Base-by-base conservation (phyloP, 2,888 invertebrate genomes). In the Myopa testacea region DNA sequence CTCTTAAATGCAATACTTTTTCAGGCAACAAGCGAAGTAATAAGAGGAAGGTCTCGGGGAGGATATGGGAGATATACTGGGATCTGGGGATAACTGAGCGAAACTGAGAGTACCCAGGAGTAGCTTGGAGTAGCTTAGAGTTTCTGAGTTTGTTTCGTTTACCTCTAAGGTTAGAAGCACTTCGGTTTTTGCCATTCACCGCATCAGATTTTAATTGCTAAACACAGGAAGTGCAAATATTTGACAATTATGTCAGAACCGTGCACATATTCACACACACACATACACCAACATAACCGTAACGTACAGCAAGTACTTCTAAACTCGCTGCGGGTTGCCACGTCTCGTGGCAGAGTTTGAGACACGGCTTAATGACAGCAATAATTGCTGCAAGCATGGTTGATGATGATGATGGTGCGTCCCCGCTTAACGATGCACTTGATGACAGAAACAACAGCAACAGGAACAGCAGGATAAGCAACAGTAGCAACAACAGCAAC, bases 201-300 rank as follows among this genome's bases (percentile, higher is more conserved):
- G 58, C 75, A 68, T 55, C 58, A 67, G 38, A 79, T 79, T 83
- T 83, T 84, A 84, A 84, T 84, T 85, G 84, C 84, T 83, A 84
- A 84, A 84, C 84, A 85, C 81, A 82, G 83, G 81, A 81, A 80
- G 79, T 80, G 79, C 83, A 85, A 85, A 85, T 85, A 85, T 85
- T 85, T 84, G 84, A 83, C 84, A 85, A 85, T 85, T 85, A 84
- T 82, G 79, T 81, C 77, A 80, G 82, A 81, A 78, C 75, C 58
- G 19, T 19, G 45, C 26, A 26, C 45, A 63, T 14, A 73, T 8
- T 34, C 50, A 50, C 34, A 73, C 26, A 45, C 73, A n/a, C 72
- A 26, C 40, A 72, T 40, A 40, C 26, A 7, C 10, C 10, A 7
- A n/a, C 38, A 71, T n/a, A 26, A 34, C 5, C 38, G 16, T 14